phyloP scores from a whole-genome alignment of 2,797 vertebrate species.

The Myoxocephalus aenaeus region DNA sequence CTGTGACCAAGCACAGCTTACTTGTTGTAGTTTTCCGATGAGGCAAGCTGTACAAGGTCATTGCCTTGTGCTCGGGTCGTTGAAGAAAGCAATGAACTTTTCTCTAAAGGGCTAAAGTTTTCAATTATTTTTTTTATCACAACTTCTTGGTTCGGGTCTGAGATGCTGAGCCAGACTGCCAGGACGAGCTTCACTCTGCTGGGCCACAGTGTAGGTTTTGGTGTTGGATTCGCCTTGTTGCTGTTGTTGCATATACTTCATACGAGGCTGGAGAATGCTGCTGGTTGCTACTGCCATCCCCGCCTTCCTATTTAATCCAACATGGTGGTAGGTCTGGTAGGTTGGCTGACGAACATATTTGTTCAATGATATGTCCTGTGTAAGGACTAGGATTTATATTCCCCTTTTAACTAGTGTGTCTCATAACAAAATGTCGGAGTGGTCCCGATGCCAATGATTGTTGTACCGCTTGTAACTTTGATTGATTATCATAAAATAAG shows the following conservation, averaged over 20 bases:
- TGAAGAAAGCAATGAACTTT: background rate
- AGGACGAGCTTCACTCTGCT: conserved; percentile 82
- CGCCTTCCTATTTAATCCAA: conserved; percentile 74
- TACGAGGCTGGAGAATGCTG: conserved; percentile 87
- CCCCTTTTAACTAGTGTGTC: background rate
- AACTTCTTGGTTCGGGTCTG: conserved; percentile 78
- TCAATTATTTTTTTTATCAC: background rate
- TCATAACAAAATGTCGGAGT: background rate
- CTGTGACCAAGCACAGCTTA: background rate
- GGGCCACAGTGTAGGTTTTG: conserved; percentile 84
- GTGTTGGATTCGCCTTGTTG: conserved; percentile 86
- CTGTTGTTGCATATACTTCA: conserved; percentile 85
- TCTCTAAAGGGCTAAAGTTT: background rate
- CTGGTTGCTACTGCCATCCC: conserved; percentile 83
- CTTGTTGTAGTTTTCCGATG: background rate
- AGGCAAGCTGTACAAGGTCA: background rate
- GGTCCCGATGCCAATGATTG: background rate
- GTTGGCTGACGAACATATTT: background rate
- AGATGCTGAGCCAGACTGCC: conserved; percentile 85
- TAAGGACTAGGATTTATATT: background rate
- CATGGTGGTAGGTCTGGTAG: conserved; percentile 86
- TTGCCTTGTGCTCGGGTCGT: background rate
- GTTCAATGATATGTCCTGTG: background rate
- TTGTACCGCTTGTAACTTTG: background rate
- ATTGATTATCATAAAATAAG: background rate